These are phyloP conservation scores for Chrysolina haemoptera DNA, from an alignment of 2,888 invertebrate genomes.

Conservation along the genomic window DNA sequence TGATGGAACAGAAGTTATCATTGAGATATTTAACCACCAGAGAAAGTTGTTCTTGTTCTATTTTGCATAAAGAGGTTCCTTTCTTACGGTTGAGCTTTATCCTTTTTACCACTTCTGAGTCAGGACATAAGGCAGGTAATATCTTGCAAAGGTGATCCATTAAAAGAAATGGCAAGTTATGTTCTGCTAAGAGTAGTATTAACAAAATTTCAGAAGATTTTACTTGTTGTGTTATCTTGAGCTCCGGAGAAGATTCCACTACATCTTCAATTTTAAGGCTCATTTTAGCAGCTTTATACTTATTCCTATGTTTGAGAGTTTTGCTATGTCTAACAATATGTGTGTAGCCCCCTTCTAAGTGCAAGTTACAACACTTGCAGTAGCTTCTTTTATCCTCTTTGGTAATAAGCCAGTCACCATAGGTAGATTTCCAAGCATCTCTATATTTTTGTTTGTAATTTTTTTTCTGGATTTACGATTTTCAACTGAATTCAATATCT, in stretches of 20 bases:
- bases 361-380: constrained; percentile 1
- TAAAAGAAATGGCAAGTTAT: constrained; percentile 45
- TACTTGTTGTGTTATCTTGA: not conserved
- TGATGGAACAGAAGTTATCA: constrained; percentile 36
- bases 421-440: no score
- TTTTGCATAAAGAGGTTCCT: constrained; percentile 43
- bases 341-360: constrained; percentile 9
- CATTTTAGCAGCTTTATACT: not conserved
- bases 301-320: not conserved
- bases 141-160: constrained; percentile 46
- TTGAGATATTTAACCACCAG: constrained; percentile 8
- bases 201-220: constrained; percentile 1
- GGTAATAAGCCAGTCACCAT: constrained; percentile 6
- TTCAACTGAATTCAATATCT: no score
- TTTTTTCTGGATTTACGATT: no score
- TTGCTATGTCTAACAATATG: not conserved
- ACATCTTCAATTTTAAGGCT: no score
- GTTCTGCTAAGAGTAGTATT: constrained; percentile 43
- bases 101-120: constrained; percentile 31
- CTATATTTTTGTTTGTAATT: no score
- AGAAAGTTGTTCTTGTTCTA: constrained; percentile 20
- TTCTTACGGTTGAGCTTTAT: constrained; percentile 47
- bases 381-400: not conserved
- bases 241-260: not conserved
- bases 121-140: constrained; percentile 35